phyloP scores from a whole-genome alignment of 64 coral and sea anemone species.

The Dendrophyllia cribrosa region DNA sequence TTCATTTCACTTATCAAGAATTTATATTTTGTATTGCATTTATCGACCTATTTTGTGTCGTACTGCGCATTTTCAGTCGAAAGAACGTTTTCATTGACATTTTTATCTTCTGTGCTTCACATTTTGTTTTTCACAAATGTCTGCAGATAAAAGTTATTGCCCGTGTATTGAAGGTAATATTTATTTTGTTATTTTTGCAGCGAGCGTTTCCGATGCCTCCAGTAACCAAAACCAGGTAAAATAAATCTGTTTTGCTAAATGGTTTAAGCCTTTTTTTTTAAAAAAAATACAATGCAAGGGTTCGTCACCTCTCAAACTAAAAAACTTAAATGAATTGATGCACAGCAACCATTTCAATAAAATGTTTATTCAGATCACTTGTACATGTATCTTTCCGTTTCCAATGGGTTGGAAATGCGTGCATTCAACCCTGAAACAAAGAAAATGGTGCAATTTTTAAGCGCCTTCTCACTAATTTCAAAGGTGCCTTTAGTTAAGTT shows the following conservation, averaged over 20 bases:
- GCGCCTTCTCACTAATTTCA: no score
- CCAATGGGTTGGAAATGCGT: no score
- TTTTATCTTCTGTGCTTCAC: background rate
- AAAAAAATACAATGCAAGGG: background rate
- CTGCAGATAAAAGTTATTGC: background rate
- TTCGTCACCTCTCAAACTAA: background rate
- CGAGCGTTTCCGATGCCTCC: background rate
- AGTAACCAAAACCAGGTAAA: slow-evolving; percentile 13
- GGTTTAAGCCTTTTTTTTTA: background rate
- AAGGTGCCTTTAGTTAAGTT: no score
- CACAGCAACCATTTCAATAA: no score
- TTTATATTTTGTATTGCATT: background rate
- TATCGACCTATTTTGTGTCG: no score
- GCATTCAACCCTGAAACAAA: no score
- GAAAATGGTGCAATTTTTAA: no score
- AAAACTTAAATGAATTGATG: no score
- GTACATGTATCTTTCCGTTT: no score
- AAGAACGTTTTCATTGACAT: background rate
- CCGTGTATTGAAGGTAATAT: background rate
- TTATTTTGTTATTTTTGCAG: background rate
- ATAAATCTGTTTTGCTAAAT: background rate
- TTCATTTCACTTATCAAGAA: background rate
- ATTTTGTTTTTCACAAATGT: background rate
- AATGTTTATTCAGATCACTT: no score
- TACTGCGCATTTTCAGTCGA: no score